phyloP scores from a whole-genome alignment of 2,888 invertebrate genomes.

The Pristionchus arcanus region DNA sequence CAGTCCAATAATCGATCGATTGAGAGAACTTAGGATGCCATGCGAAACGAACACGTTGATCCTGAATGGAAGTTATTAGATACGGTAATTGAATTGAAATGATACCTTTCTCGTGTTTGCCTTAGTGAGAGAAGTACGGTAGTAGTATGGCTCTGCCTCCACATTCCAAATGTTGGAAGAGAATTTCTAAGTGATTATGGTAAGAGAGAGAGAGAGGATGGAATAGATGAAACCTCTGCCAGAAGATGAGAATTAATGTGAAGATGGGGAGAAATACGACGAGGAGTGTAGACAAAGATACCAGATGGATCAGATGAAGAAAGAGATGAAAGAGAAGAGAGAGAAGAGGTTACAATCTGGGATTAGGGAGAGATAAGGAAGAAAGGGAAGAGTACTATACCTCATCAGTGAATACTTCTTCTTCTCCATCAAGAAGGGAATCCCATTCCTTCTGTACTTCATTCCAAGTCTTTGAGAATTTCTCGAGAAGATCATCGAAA shows the following conservation, averaged over 20 bases:
- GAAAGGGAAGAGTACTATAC: conserved; percentile 13
- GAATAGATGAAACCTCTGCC: conserved; percentile 63
- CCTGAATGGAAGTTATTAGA: neutral
- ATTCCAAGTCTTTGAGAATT: conserved; percentile 67
- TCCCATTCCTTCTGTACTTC: conserved; percentile 71
- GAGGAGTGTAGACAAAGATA: conserved; percentile 71
- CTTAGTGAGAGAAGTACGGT: conserved; percentile 73
- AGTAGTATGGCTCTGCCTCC: conserved; percentile 71
- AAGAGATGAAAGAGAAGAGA: neutral
- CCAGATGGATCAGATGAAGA: conserved; percentile 18
- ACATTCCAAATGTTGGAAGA: conserved; percentile 73
- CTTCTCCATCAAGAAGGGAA: conserved; percentile 68
- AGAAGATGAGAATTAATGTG: conserved; percentile 72
- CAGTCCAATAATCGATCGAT: conserved; percentile 56
- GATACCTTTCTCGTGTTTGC: conserved; percentile 73
- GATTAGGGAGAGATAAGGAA: neutral
- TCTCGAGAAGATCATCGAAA: conserved; percentile 62
- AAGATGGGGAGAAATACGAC: conserved; percentile 65
- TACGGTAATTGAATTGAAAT: conserved; percentile 55
- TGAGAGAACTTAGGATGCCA: conserved; percentile 37
- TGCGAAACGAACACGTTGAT: conserved; percentile 48
- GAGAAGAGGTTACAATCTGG: neutral
- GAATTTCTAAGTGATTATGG: conserved; percentile 59
- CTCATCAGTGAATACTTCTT: conserved; percentile 70
- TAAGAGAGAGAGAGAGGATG: neutral